These are phyloP conservation scores for Nipponia nippon DNA, from an alignment of 2,113 vertebrate species.

Conservation along the genomic window DNA sequence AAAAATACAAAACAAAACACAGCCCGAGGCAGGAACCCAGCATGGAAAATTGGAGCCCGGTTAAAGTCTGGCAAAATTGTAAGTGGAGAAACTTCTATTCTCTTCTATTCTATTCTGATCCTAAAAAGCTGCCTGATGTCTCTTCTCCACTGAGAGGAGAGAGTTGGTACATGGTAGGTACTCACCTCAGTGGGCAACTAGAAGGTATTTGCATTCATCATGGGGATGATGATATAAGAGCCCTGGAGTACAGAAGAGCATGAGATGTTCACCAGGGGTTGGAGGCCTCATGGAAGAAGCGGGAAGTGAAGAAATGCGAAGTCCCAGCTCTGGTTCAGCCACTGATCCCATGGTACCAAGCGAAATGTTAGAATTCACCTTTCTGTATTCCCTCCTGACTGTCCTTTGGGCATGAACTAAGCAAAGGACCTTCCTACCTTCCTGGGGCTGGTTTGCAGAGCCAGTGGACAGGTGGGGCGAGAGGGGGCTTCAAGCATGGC, in stretches of 20 bases:
- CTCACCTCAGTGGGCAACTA: background rate
- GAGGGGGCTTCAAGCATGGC: background rate
- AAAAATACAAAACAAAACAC: conserved; percentile 59
- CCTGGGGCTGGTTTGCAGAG: background rate
- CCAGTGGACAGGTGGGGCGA: background rate
- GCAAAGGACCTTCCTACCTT: background rate
- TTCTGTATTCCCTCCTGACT: background rate
- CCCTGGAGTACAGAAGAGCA: background rate
- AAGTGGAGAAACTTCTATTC: conserved; percentile 37
- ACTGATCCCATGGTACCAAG: background rate
- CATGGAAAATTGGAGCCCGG: conserved; percentile 44
- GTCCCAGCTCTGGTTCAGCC: background rate
- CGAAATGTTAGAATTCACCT: background rate
- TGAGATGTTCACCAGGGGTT: background rate
- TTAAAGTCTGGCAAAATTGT: conserved; percentile 33
- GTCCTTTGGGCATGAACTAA: background rate
- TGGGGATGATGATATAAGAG: background rate
- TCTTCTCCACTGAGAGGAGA: background rate
- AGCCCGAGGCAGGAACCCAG: conserved; percentile 41
- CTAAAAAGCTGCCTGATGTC: conserved; percentile 42
- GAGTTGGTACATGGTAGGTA: background rate
- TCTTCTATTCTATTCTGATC: background rate
- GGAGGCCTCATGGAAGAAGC: background rate
- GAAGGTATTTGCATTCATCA: background rate
- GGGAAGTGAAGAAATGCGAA: background rate